Conservation (phyloP, 2,797 vertebrate genomes). For the Neopelma chrysocephalum region DNA sequence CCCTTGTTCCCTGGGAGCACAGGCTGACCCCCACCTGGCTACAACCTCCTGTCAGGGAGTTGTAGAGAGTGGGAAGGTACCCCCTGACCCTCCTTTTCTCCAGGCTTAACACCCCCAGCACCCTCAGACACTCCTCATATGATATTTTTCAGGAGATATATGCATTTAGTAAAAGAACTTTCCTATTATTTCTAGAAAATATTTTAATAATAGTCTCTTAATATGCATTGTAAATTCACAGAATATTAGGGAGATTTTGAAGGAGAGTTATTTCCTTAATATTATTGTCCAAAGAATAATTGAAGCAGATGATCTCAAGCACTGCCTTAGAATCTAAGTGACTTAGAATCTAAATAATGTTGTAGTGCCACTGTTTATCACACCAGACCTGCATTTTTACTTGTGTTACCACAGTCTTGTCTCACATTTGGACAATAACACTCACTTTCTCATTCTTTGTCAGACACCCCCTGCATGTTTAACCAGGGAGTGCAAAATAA, state of each 20-base stretch:
- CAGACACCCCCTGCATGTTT: neutral
- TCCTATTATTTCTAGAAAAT: neutral
- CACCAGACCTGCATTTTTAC: neutral
- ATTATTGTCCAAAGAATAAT: neutral
- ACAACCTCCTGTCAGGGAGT: neutral
- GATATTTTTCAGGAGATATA: neutral
- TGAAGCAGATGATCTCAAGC: neutral
- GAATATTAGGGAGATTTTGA: neutral
- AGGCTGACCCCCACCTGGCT: neutral
- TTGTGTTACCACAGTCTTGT: neutral
- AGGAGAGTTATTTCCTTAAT: neutral
- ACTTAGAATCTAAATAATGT: neutral
- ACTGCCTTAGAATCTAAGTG: neutral
- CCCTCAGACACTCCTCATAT: neutral
- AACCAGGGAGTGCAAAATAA: neutral
- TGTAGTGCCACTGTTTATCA: neutral
- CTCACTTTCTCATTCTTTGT: neutral
- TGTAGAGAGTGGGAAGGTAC: neutral
- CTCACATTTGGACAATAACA: neutral
- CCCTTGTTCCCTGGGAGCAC: neutral
- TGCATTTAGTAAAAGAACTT: neutral
- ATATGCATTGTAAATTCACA: neutral
- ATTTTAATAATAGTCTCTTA: neutral
- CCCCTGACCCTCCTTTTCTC: neutral
- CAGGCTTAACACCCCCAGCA: neutral